Evolutionary conservation across 2,113 vertebrate species (phyloP).

Genomic region (Ageneiosus marmoratus): DNA sequence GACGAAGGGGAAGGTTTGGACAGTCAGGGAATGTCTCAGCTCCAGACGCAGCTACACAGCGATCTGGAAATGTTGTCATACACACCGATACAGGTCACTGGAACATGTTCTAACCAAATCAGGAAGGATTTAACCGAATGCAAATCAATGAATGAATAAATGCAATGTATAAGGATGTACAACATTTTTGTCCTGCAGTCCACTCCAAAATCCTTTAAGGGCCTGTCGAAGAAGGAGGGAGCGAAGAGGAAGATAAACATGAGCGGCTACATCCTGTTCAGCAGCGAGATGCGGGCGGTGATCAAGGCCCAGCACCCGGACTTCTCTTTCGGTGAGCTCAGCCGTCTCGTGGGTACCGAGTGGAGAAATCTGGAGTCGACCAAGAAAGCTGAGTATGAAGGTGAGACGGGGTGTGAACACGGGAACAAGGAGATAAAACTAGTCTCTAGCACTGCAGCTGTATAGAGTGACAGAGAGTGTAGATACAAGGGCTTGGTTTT

Average conservation of each 20-base stretch:
- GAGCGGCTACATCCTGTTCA: constrained; percentile 99
- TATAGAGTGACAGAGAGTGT: no score
- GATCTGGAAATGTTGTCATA: constrained; percentile 94
- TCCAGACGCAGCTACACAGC: constrained; percentile 83
- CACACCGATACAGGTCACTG: constrained; percentile 87
- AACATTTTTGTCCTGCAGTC: constrained; percentile 75
- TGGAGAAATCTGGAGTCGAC: constrained; percentile 96
- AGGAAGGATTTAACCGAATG: background rate
- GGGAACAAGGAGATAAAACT: background rate
- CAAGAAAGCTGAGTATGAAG: constrained; percentile 98
- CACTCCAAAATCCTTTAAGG: constrained; percentile 92
- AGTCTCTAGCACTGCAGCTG: background rate
- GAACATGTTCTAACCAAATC: background rate
- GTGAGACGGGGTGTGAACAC: constrained; percentile 65
- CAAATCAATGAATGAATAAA: background rate
- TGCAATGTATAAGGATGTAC: background rate
- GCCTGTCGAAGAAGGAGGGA: constrained; percentile 93
- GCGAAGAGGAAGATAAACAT: constrained; percentile 99
- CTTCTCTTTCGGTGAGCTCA: constrained; percentile 97
- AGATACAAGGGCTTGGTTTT: no score
- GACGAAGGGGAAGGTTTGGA: constrained; percentile 89
- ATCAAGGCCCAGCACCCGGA: constrained; percentile 98
- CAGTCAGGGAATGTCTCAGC: constrained; percentile 82
- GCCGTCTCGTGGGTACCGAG: constrained; percentile 95
- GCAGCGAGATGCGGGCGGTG: constrained; percentile 98